Conservation (phyloP, 2,888 invertebrate species). For the Osmoderma eremita region DNA sequence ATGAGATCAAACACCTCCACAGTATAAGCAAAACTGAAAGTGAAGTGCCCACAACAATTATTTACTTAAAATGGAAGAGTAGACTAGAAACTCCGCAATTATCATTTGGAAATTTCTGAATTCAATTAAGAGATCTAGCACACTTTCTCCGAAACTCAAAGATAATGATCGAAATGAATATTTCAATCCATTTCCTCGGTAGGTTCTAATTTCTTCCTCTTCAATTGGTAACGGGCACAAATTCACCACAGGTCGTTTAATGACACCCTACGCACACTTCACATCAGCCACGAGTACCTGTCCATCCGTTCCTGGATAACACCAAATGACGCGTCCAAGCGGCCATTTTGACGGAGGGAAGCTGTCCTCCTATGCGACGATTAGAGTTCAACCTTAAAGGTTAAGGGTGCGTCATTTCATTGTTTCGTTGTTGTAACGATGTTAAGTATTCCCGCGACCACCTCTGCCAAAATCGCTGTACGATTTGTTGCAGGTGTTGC, state of each 20-base stretch:
- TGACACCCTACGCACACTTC: neutral
- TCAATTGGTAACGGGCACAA: neutral
- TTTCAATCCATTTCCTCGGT: neutral
- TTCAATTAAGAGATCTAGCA: no score
- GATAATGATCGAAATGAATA: no score
- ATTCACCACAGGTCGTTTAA: neutral
- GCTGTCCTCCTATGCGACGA: slow-evolving; percentile 21
- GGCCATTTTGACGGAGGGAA: slow-evolving; percentile 6
- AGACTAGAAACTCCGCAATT: no score
- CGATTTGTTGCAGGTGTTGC: neutral
- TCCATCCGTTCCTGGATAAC: slow-evolving; percentile 7
- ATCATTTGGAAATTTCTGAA: no score
- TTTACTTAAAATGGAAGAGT: no score
- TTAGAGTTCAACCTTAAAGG: neutral
- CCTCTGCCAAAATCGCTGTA: neutral
- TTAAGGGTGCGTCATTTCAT: neutral
- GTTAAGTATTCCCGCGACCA: neutral
- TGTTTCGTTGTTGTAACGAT: neutral
- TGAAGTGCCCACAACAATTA: no score
- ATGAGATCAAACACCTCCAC: no score
- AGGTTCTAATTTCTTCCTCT: neutral
- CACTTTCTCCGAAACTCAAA: no score
- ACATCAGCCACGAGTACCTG: slow-evolving; percentile 10
- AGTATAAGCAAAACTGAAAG: no score
- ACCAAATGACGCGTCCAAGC: slow-evolving; percentile 3